Evolutionary conservation across 2,888 invertebrate species (phyloP).

Genomic region (Volucella bombylans): DNA sequence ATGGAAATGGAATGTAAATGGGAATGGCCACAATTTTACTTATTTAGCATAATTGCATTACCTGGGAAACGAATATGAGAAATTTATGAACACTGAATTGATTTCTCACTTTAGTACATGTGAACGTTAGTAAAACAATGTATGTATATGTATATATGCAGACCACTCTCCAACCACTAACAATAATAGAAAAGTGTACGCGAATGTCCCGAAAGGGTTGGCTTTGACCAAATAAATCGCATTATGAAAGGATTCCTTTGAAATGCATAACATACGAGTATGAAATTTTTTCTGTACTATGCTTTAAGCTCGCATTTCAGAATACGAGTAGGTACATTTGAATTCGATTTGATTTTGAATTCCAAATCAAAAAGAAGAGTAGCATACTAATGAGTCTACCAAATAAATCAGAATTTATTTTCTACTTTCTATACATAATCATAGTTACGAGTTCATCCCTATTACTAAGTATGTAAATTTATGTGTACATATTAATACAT

Average conservation of each 20-base stretch:
- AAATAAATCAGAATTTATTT: conserved; percentile 41
- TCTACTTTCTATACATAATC: conserved; percentile 27
- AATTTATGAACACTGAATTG: no score
- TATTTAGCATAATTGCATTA: no score
- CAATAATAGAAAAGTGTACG: conserved; percentile 49
- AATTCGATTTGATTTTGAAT: conserved; percentile 55
- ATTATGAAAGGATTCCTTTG: conserved; percentile 65
- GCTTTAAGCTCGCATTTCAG: conserved; percentile 29
- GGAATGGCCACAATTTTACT: not conserved
- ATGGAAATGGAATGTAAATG: no score
- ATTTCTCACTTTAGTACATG: no score
- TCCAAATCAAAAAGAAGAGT: conserved; percentile 2
- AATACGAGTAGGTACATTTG: conserved; percentile 2
- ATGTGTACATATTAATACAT: no score
- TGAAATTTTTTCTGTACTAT: conserved; percentile 28
- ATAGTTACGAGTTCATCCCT: not conserved
- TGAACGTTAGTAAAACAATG: not conserved
- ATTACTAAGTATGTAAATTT: no score
- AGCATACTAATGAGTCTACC: conserved; percentile 23
- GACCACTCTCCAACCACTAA: not conserved
- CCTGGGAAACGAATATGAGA: no score
- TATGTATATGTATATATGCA: not conserved
- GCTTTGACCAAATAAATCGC: conserved; percentile 67
- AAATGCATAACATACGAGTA: conserved; percentile 59
- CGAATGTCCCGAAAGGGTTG: conserved; percentile 64